Evolutionary conservation across 2,888 invertebrate species (phyloP), one percentile per base, ranked within the genome.

Genomic region (Drosophila dives): DNA sequence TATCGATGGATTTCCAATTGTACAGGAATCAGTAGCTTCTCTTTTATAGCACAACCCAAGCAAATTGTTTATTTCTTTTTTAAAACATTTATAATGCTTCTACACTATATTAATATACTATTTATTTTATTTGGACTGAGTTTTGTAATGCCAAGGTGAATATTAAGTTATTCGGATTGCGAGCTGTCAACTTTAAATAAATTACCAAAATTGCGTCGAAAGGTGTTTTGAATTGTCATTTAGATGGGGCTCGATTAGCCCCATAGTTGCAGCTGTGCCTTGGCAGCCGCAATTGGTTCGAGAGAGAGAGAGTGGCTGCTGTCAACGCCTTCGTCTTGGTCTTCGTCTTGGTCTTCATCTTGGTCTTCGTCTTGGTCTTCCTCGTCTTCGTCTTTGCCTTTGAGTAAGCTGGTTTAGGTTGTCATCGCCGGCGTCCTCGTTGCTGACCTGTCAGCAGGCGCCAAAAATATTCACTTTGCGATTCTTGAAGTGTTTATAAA

Each of bases 401-500:
- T 38, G 38, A 51, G 54, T 53, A 56, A 63, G 34, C 45, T 63
- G 62, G 48, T 62, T 64, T 33, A 42, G 26, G 59, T 55, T 59
- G n/a, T 26, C 51, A 50, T 56, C 45, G 54, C 54, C 26, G 23
- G 26, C 26, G 15, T 49, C 5, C 48, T 62, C 34, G 38, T 54
- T 45, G 33, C n/a, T 45, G 49, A 34, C 32, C 75, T 70, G 70
- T 75, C 75, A 64, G 32, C 63, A 49, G 33, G 54, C 55, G 34
- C 36, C 50, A 49, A 56, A 34, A 38, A 61, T 67, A 51, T 54
- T 59, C 70, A 68, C 38, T 61, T 72, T 62, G 51, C 71, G 71
- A 54, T 58, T 69, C 58, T 42, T 67, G 61, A 67, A 60, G 48
- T 65, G 63, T 75, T 75, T 73, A 66, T 79, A 75, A 75, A 81